Conservation (phyloP, 2,113 vertebrate genomes). For the Speoplatyrhinus poulsoni region DNA sequence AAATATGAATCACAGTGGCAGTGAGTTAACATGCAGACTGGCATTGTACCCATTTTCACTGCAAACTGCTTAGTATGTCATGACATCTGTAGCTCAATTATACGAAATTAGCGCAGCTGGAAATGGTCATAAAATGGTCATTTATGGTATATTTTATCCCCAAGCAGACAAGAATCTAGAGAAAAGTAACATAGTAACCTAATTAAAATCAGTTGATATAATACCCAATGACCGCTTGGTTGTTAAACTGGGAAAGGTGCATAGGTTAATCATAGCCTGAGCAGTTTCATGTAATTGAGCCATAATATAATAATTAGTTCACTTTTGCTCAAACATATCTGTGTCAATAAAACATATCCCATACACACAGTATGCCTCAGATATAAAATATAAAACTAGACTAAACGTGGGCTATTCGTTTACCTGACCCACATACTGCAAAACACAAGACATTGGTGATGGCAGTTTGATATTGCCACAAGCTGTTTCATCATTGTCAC, state of each 20-base stretch:
- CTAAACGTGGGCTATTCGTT: slow-evolving; percentile 39
- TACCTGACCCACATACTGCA: slow-evolving; percentile 21
- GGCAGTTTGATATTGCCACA: slow-evolving; percentile 39
- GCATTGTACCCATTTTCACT: slow-evolving; percentile 18
- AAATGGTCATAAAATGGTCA: slow-evolving; percentile 46
- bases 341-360: slow-evolving; percentile 72
- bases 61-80: slow-evolving; percentile 21
- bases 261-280: slow-evolving; percentile 81
- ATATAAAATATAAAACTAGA: slow-evolving; percentile 40
- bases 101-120: slow-evolving; percentile 50
- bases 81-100: slow-evolving; percentile 54
- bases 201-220: slow-evolving; percentile 74
- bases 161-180: slow-evolving; percentile 58
- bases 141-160: slow-evolving; percentile 61
- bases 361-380: slow-evolving; percentile 14
- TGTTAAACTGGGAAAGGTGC: slow-evolving; percentile 72
- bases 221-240: slow-evolving; percentile 68
- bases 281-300: slow-evolving; percentile 69
- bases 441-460: slow-evolving; percentile 39
- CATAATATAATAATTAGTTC: slow-evolving; percentile 71
- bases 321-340: slow-evolving; percentile 73
- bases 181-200: slow-evolving; percentile 73
- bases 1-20: not conserved
- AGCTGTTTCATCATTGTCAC: slow-evolving; percentile 59
- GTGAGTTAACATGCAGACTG: not conserved